Conservation (phyloP, 2,797 vertebrate species). For the Heliangelus exortis region DNA sequence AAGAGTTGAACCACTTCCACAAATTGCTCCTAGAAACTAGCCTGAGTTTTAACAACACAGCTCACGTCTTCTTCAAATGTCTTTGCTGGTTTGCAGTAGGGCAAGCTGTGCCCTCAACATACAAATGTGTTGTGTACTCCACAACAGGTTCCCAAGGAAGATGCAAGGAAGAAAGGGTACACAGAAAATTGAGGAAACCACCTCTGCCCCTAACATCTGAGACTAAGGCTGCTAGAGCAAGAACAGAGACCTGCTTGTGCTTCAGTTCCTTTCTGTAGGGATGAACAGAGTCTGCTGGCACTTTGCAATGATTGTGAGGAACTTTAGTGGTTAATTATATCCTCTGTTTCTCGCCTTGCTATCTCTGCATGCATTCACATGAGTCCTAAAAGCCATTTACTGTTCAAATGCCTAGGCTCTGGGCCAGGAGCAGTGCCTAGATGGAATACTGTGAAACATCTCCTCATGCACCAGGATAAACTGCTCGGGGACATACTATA, state of each 20-base stretch:
- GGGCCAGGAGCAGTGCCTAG: slow-evolving; percentile 39
- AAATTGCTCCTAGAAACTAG: background rate
- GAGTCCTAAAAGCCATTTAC: slow-evolving; percentile 37
- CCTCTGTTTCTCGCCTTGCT: slow-evolving; percentile 27
- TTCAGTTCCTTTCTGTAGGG: slow-evolving; percentile 3
- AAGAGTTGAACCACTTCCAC: background rate
- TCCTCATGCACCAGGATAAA: background rate
- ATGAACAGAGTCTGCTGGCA: slow-evolving; percentile 6
- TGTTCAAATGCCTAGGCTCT: slow-evolving; percentile 25
- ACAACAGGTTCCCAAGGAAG: background rate
- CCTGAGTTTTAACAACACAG: background rate
- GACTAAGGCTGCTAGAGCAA: background rate
- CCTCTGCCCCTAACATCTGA: slow-evolving; percentile 11
- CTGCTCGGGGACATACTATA: background rate
- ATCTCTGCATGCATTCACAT: background rate
- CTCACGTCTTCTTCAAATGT: background rate
- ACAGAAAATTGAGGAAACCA: background rate
- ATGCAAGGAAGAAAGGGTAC: background rate
- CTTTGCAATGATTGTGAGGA: slow-evolving; percentile 25
- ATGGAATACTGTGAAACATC: slow-evolving; percentile 12
- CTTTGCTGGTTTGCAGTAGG: background rate
- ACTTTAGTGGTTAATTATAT: slow-evolving; percentile 57
- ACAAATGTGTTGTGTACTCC: background rate
- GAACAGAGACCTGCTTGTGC: slow-evolving; percentile 9
- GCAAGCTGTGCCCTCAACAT: background rate